A percentile compares a stretch with the other conserved stretches of the same genome.
Evolutionary conservation across 2,113 vertebrate genomes (phyloP).

Genomic region (Vulpes lagopus): DNA sequence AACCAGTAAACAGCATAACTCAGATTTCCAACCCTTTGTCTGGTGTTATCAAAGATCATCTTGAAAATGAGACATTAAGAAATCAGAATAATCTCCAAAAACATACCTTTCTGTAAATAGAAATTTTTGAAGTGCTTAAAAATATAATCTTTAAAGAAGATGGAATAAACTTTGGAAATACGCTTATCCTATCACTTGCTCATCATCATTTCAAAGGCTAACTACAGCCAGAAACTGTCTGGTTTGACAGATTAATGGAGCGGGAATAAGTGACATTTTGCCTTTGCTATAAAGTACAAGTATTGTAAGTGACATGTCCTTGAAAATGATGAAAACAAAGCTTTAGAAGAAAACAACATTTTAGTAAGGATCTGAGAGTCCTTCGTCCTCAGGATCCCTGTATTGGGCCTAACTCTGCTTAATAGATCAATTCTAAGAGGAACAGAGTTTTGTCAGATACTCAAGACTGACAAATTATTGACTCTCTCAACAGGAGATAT

Average conservation of each 20-base stretch:
- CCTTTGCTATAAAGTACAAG: slow-evolving; percentile 42
- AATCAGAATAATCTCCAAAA: background rate
- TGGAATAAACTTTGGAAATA: background rate
- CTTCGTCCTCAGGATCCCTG: background rate
- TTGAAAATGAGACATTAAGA: slow-evolving; percentile 11
- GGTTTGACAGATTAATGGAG: slow-evolving; percentile 40
- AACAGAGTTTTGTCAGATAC: background rate
- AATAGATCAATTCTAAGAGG: background rate
- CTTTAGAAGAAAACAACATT: slow-evolving; percentile 63
- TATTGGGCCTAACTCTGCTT: background rate
- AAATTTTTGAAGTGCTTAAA: background rate
- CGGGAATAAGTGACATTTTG: slow-evolving; percentile 17
- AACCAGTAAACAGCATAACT: background rate
- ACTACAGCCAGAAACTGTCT: background rate
- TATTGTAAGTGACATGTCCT: slow-evolving; percentile 19
- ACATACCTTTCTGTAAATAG: background rate
- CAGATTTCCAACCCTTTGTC: background rate
- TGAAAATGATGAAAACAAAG: slow-evolving; percentile 46
- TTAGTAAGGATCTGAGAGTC: background rate
- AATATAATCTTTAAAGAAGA: background rate
- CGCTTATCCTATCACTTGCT: background rate
- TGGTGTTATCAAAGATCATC: background rate
- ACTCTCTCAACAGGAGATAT: slow-evolving; percentile 6
- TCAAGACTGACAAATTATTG: background rate
- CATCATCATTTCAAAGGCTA: slow-evolving; percentile 22